phyloP scores from a whole-genome alignment of 2,113 vertebrate genomes.

The Salvator merianae region DNA sequence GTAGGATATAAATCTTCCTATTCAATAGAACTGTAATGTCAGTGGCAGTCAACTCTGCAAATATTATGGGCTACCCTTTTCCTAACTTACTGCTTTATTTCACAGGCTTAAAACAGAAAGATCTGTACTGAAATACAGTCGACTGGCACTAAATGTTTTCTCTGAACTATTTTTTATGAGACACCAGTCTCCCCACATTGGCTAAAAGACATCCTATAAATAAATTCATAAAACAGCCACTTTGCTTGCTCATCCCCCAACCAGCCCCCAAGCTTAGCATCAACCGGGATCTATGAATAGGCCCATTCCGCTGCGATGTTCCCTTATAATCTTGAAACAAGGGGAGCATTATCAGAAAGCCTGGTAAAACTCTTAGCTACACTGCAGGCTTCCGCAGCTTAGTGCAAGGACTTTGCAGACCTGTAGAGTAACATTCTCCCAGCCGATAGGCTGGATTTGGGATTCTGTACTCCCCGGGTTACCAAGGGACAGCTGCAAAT shows the following conservation, averaged over 20 bases:
- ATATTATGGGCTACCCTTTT: too few species aligned
- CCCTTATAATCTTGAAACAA: constrained; percentile 46
- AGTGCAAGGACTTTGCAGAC: constrained; percentile 53
- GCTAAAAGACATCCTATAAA: not conserved
- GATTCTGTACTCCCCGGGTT: constrained; percentile 5
- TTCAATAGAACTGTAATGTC: too few species aligned
- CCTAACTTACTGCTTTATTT: too few species aligned
- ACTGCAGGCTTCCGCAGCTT: constrained; percentile 51
- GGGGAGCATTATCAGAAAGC: constrained; percentile 59
- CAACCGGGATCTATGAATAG: constrained; percentile 29
- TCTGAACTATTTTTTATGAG: not conserved
- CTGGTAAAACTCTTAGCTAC: constrained; percentile 62
- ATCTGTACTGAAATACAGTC: too few species aligned
- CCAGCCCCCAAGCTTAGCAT: not conserved
- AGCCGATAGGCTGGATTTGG: constrained; percentile 33
- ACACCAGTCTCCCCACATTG: not conserved
- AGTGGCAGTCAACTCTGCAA: too few species aligned
- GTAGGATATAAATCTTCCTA: too few species aligned
- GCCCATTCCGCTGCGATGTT: constrained; percentile 27
- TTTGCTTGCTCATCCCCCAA: constrained; percentile 6
- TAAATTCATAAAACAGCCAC: not conserved
- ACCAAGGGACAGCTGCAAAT: not conserved
- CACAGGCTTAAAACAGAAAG: too few species aligned
- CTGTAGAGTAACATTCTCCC: constrained; percentile 39
- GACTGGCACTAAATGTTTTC: not conserved